A percentile compares a stretch with the other conserved stretches of the same genome.
Conservation (phyloP, 1,140 invertebrate species). For the Ips nitidus region DNA sequence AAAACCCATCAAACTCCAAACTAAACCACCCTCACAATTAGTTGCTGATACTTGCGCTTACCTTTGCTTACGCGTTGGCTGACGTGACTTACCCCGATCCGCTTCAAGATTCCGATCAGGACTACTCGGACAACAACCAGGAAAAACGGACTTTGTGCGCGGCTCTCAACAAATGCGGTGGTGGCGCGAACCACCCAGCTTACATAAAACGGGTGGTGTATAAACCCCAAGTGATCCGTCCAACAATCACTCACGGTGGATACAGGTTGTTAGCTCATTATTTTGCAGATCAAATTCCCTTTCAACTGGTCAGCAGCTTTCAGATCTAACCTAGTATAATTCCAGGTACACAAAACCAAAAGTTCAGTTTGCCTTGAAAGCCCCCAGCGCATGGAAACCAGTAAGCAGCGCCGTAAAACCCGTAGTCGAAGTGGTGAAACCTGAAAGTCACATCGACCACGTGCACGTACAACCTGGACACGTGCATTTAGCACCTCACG, state of each 20-base stretch:
- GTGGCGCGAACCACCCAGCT: conserved; percentile 4
- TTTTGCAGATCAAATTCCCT: neutral
- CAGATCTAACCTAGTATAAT: neutral
- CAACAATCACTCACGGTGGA: conserved; percentile 24
- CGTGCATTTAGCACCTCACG: conserved; percentile 20
- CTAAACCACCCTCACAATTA: conserved; percentile 1
- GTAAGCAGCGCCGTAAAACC: conserved; percentile 18
- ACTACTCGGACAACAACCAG: conserved; percentile 39
- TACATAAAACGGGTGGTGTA: conserved; percentile 41
- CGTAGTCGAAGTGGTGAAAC: conserved; percentile 30
- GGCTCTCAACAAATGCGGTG: conserved; percentile 34
- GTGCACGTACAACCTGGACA: conserved; percentile 23
- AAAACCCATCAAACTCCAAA: neutral
- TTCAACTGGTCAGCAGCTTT: neutral
- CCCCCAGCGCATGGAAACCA: conserved; percentile 34
- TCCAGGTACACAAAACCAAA: conserved; percentile 34
- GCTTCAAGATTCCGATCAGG: conserved; percentile 40
- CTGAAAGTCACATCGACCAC: conserved; percentile 32
- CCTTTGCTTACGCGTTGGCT: conserved; percentile 12
- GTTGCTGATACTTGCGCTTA: neutral
- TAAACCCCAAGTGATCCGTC: conserved; percentile 41
- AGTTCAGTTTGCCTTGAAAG: conserved; percentile 25
- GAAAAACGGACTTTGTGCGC: conserved; percentile 47
- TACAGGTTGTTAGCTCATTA: conserved; percentile 12
- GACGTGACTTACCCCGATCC: conserved; percentile 35